Base-by-base conservation (phyloP, 2,797 vertebrate genomes). In the Rhinoraja longicauda region DNA sequence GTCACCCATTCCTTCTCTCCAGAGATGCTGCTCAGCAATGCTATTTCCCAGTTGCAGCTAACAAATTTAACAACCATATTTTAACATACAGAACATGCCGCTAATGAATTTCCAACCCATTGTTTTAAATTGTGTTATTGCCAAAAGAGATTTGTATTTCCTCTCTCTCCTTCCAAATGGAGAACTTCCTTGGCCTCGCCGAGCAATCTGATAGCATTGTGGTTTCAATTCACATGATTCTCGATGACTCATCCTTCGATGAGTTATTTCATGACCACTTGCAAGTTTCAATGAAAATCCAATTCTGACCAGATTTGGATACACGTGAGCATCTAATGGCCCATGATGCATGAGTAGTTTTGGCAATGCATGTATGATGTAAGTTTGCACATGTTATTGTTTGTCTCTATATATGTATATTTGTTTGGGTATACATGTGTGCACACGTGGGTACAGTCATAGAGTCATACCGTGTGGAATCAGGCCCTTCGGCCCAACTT, bases 201-300 rank as follows among this genome's bases (percentile, higher is more conserved):
- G 9, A 88, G n/a, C 59, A 67, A 88, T 67, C n/a, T 88, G 32
- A 64, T 67, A 88, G 17, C 59, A 36, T 67, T 88, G 59, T 88
- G 59, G 84, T 88, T 88, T 88, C 84, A 88, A 5, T 67, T 67
- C 84, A 67, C 62, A 36, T 67, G 84, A 88, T 64, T 86, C 59
- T 32, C 9, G 67, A 21, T 88, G 84, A 88, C 84, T 88, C 84
- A 88, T 36, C 88, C 84, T 36, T 88, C 15, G 7, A 10, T 8
- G 17, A 36, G 6, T 67, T 67, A 67, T 88, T 62, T 67, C n/a
- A 36, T 88, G 84, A 36, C 62, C 84, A 64, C 15, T 88, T 32
- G 36, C 17, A 21, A 67, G 84, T 88, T 88, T 88, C 59, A 88
- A 67, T 88, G 84, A 88, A 88, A 88, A 88, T 32, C 59, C 59